phyloP scores from a whole-genome alignment of 1,140 invertebrate species.

The Diuraphis noxia region DNA sequence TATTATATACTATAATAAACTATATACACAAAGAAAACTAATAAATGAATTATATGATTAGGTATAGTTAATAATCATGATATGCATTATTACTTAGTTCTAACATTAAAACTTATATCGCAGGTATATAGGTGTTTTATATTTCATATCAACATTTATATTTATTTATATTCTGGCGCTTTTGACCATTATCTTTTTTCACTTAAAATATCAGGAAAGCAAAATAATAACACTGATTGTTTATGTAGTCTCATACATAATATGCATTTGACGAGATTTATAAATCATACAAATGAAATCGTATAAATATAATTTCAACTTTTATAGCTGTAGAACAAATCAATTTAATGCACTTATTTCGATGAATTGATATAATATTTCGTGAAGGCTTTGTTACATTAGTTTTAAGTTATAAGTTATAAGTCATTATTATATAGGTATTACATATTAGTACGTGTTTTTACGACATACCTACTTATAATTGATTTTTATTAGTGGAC shows the following conservation, averaged over 20 bases:
- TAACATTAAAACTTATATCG: background rate
- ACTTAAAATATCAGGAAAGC: background rate
- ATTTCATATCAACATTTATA: background rate
- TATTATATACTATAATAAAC: background rate
- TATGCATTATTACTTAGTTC: background rate
- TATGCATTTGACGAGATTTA: background rate
- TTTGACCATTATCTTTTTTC: background rate
- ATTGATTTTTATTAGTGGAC: too few relatives aligned
- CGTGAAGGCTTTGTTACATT: background rate
- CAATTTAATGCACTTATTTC: too few relatives aligned
- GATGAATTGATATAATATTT: background rate
- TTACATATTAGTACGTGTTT: too few relatives aligned
- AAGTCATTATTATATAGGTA: too few relatives aligned
- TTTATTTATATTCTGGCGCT: too few relatives aligned
- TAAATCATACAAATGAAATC: background rate
- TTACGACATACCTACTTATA: too few relatives aligned
- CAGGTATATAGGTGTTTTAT: background rate
- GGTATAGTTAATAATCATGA: background rate
- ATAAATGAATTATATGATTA: too few relatives aligned
- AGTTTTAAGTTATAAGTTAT: too few relatives aligned
- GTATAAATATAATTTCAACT: background rate
- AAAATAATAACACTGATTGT: background rate
- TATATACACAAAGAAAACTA: background rate
- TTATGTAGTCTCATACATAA: background rate
- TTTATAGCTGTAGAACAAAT: too few relatives aligned